Evolutionary conservation across 2,888 invertebrate species (phyloP), one percentile per base, ranked within the genome.

Genomic region (Pyralis farinalis): DNA sequence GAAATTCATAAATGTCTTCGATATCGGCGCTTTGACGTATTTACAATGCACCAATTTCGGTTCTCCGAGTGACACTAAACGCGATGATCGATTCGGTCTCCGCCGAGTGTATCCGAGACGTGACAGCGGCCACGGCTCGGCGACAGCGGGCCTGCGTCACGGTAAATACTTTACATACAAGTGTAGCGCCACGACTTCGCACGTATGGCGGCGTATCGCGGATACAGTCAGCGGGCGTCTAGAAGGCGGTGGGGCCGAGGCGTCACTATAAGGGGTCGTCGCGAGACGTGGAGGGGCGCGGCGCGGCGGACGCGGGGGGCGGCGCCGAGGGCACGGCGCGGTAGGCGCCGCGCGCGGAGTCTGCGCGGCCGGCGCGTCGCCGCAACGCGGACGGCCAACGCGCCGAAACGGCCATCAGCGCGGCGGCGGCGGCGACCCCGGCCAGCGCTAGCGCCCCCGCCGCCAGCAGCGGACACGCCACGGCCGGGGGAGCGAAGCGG

Each of bases 231-330:
- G n/a, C n/a, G 31, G 12, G 12, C 7, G 44, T 40, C 48, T 40
- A 58, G 58, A 62, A 66, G 61, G 69, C 65, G 51, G 68, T 62
- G 59, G 31, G 22, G 29, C 7, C 39, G 39, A 4, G 34, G 21
- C 41, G 66, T 68, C 81, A 81, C 85, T 85, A 85, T 85, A 84
- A 85, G 51, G 73, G 70, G 54, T 62, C 57, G 63, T 71, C 73
- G 47, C 62, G 70, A 42, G 63, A 53, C 37, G 71, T 49, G 53
- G 64, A 52, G 41, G 69, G 56, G 49, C 43, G 48, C 53, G 55
- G 47, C 44, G 47, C 41, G 43, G 42, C 45, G 41, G 28, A 40
- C 35, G 21, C 21, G 33, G 34, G 40, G 33, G 40, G 42, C 44
- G 38, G 49, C 40, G 58, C 56, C 34, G 51, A 29, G 32, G 66